Evolutionary conservation across 2,113 vertebrate species (phyloP).

Genomic region (Istiophorus platypterus): DNA sequence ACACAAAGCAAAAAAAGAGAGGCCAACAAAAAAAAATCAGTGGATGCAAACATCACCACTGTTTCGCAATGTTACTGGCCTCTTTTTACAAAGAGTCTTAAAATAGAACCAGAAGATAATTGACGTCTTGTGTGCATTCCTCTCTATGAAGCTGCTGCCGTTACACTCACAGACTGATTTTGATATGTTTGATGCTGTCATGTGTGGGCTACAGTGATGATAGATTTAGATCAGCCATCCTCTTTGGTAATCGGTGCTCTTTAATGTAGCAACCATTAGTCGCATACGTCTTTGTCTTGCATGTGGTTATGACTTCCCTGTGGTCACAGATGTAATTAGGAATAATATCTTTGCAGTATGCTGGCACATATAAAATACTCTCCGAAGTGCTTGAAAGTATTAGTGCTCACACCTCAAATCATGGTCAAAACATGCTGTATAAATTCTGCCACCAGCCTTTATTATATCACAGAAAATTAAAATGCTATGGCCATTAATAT

Average conservation of each 20-base stretch:
- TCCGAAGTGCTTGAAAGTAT: conserved; percentile 48
- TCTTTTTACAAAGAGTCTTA: conserved; percentile 16
- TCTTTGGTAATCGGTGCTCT: conserved; percentile 53
- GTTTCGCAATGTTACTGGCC: not conserved
- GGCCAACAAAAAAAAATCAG: conserved; percentile 28
- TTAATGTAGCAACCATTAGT: conserved; percentile 52
- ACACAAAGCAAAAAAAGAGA: not conserved
- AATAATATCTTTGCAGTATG: conserved; percentile 50
- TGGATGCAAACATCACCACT: conserved; percentile 23
- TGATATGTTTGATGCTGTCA: conserved; percentile 61
- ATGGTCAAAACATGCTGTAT: conserved; percentile 36
- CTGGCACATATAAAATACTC: conserved; percentile 57
- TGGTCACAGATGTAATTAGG: conserved; percentile 64
- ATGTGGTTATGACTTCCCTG: conserved; percentile 52
- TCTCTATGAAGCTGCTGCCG: conserved; percentile 22
- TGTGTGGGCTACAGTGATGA: conserved; percentile 42
- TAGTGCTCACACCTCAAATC: conserved; percentile 62
- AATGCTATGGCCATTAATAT: conserved; percentile 33
- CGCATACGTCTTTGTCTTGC: not conserved
- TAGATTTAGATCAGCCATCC: conserved; percentile 66
- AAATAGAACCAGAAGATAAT: conserved; percentile 54
- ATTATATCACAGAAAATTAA: conserved; percentile 29
- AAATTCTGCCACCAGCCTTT: conserved; percentile 41
- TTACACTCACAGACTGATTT: conserved; percentile 29
- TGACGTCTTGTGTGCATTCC: conserved; percentile 26